Base-by-base conservation (phyloP, 1,140 invertebrate genomes). In the Schlechtendalia chinensis region DNA sequence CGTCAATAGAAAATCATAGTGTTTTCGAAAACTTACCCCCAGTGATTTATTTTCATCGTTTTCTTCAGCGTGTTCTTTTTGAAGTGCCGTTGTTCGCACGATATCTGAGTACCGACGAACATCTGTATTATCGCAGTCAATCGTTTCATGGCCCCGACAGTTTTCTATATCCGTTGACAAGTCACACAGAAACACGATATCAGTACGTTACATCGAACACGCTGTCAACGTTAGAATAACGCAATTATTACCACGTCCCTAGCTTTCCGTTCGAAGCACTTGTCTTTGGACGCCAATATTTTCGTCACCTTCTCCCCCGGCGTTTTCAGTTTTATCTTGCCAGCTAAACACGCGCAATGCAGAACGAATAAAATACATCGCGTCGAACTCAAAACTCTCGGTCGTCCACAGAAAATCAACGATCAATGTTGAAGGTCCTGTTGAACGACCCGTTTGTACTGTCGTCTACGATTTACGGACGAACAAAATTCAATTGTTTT, bases 91-190 rank as follows among this genome's bases (percentile, higher is more conserved):
- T 79, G 75, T 27, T 93, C 92, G 86, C 95, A 96, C 17, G 95
- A 94, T 84, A 98, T 90, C 85, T 98, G 96, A 59, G 95, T 93
- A 24, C 95, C 91, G 75, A 96, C 90, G 85, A 97, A 97, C 88
- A 98, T 94, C 84, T 98, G 96, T 83, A 98, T 88, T 11, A 98
- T 86, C 8, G 94, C 90, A 10, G 95, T 89, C 0, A 95, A 92
- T 87, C 95, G 94, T 84, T 93, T 93, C 85, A 94, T 91, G 1
- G 75, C 75, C 8, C 75, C 58, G 1, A 63, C 19, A 6, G 75
- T 79, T 12, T 79, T 79, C 56, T 79, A 22, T 59, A 45, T 5
- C 12, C 8, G 14, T 50, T 12, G 14, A 50, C 47, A 50, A 5
- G 47, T 50, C 12, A 50, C 47, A 12, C 47, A 50, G 1, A 8